A percentile compares a stretch with the other conserved stretches of the same genome.
Evolutionary conservation across 2,797 vertebrate genomes (phyloP).

Genomic region (Halcyon leucocephala): DNA sequence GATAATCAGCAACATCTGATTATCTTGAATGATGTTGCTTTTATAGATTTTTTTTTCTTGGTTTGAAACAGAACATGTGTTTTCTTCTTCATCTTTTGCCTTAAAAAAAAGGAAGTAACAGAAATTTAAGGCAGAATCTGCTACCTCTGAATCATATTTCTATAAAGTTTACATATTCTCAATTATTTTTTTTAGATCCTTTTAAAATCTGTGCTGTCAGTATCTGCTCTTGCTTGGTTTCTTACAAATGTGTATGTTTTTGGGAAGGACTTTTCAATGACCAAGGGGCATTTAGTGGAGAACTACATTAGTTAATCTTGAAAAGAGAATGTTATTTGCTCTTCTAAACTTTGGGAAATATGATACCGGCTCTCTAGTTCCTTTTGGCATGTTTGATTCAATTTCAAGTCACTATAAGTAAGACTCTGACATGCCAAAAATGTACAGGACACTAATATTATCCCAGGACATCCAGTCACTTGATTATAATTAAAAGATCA

Average conservation of each 20-base stretch:
- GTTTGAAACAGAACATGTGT: not conserved
- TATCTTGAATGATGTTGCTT: not conserved
- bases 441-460: not conserved
- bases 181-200: not conserved
- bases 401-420: conserved; percentile 6
- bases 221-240: not conserved
- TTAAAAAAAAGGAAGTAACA: not conserved
- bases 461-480: not conserved
- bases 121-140: not conserved
- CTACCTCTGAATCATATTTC: not conserved
- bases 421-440: not conserved
- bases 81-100: rapidly evolving
- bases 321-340: not conserved
- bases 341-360: not conserved
- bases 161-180: not conserved
- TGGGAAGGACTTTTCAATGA: not conserved
- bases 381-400: not conserved
- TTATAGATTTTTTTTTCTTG: not conserved
- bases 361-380: not conserved
- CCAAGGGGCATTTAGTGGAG: not conserved
- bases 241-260: not conserved
- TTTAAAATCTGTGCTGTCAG: not conserved
- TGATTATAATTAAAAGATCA: not conserved
- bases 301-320: not conserved
- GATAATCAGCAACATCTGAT: not conserved